A percentile compares a stretch with the other conserved stretches of the same genome.
Evolutionary conservation across 2,797 vertebrate genomes (phyloP).

Genomic region (Xiphorhynchus erythropygius): DNA sequence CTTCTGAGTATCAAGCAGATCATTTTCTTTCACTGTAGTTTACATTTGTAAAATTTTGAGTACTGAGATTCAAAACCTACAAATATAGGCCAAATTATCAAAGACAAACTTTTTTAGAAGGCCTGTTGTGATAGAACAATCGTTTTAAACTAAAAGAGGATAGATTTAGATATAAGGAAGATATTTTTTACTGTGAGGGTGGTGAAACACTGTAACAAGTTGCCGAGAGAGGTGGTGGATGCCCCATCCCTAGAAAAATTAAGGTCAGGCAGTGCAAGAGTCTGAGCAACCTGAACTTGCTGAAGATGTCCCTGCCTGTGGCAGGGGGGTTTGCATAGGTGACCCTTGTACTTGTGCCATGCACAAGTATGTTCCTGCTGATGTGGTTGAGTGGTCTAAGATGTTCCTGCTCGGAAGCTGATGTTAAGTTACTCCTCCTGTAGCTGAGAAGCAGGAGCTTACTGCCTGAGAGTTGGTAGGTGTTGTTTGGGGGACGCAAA

Average conservation of each 20-base stretch:
- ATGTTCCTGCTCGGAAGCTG: not conserved
- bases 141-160: not conserved
- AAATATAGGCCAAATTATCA: not conserved
- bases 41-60: not conserved
- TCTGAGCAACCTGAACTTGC: not conserved
- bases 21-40: not conserved
- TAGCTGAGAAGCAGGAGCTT: not conserved
- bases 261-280: not conserved
- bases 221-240: not conserved
- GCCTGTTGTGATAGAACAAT: not conserved
- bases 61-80: not conserved
- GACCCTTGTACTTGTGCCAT: rapidly evolving
- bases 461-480: not conserved
- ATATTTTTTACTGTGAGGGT: not conserved
- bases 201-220: not conserved
- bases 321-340: not conserved
- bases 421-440: not conserved
- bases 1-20: not conserved
- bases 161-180: not conserved
- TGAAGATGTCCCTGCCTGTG: no score
- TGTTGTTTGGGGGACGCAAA: not conserved
- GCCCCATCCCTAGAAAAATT: not conserved
- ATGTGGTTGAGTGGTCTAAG: not conserved
- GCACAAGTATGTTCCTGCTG: not conserved
- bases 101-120: not conserved